Conservation (phyloP, 2,113 vertebrate species). For the Erythrocercus mccallii region DNA sequence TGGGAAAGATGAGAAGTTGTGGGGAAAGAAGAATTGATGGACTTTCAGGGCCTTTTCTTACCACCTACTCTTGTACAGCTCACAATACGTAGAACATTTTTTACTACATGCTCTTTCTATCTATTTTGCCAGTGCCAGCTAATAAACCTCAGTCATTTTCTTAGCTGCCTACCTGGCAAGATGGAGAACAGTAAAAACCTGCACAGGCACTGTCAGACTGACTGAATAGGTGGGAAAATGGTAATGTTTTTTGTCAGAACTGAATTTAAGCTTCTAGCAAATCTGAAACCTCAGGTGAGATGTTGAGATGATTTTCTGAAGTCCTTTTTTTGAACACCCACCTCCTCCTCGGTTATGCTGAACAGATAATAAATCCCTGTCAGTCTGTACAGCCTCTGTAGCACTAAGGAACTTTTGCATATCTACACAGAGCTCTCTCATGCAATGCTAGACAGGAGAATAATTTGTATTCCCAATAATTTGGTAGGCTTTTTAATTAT, state of each 20-base stretch:
- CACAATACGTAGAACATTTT: neutral
- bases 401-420: neutral
- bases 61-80: neutral
- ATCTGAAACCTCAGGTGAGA: slow-evolving; percentile 1
- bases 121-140: slow-evolving; percentile 16
- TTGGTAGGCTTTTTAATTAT: neutral
- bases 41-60: neutral
- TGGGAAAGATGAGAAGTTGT: neutral
- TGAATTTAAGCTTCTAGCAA: neutral
- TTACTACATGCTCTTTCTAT: neutral
- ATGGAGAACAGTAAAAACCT: neutral
- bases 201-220: neutral
- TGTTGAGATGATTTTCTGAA: neutral
- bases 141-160: slow-evolving; percentile 38
- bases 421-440: neutral
- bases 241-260: neutral
- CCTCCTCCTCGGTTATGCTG: neutral
- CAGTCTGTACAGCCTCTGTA: neutral
- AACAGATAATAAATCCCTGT: neutral
- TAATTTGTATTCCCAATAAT: neutral
- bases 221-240: neutral
- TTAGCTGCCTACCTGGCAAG: neutral
- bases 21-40: neutral
- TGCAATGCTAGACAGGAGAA: neutral
- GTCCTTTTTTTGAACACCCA: neutral